phyloP scores from a whole-genome alignment of 2,797 vertebrate species.

The Benthosema pterotum region DNA sequence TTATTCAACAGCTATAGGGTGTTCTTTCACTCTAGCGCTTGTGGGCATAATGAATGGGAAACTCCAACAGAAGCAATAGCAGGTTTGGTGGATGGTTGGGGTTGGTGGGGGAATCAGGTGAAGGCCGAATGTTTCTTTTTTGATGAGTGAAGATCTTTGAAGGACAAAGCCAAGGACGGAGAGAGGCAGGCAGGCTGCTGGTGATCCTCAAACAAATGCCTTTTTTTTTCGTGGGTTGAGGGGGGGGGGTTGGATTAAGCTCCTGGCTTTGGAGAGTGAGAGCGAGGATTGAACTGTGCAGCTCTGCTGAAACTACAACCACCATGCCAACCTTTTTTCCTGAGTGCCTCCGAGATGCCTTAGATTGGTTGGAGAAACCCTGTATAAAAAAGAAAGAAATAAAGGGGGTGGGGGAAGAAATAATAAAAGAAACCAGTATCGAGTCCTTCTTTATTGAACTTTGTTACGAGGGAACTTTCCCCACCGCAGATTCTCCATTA shows the following conservation, averaged over 20 bases:
- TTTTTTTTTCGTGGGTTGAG: slow-evolving; percentile 59
- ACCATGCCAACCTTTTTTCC: neutral
- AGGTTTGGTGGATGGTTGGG: slow-evolving; percentile 13
- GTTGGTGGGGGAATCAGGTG: neutral
- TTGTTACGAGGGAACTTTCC: slow-evolving; percentile 25
- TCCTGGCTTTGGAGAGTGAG: slow-evolving; percentile 66
- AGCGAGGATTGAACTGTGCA: slow-evolving; percentile 67
- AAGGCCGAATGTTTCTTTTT: slow-evolving; percentile 30
- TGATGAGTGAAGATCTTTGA: slow-evolving; percentile 71
- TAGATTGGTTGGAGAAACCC: slow-evolving; percentile 56
- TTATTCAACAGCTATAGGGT: slow-evolving; percentile 5
- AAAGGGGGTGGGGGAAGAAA: slow-evolving; percentile 5
- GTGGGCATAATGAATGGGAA: slow-evolving; percentile 32
- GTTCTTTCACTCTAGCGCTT: slow-evolving; percentile 6
- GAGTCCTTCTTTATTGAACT: slow-evolving; percentile 32
- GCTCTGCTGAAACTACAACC: slow-evolving; percentile 55
- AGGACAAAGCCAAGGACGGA: slow-evolving; percentile 76
- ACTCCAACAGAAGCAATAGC: neutral
- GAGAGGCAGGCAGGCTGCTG: slow-evolving; percentile 50
- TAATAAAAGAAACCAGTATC: neutral
- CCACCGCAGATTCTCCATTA: slow-evolving; percentile 28
- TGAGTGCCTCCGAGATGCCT: slow-evolving; percentile 37
- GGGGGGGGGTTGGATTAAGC: slow-evolving; percentile 76
- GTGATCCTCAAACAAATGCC: slow-evolving; percentile 71
- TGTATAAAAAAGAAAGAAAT: neutral